Evolutionary conservation across 2,113 vertebrate genomes (phyloP).

Genomic region (Acanthisitta chloris): DNA sequence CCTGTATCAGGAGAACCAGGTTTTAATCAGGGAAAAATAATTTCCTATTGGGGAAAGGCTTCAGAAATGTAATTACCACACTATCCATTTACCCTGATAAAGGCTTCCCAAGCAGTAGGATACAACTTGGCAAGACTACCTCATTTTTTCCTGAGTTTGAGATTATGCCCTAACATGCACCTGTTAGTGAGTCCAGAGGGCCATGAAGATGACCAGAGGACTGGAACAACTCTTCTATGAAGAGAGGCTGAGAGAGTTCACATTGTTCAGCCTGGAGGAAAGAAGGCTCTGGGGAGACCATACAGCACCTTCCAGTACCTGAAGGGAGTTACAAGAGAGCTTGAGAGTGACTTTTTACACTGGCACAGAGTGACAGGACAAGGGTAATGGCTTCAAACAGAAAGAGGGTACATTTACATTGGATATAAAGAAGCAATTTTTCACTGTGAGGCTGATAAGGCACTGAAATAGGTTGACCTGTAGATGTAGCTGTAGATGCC

Average conservation of each 20-base stretch:
- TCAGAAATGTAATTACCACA: conserved; percentile 43
- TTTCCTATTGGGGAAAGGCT: conserved; percentile 23
- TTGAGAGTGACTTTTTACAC: not conserved
- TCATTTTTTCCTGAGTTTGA: not conserved
- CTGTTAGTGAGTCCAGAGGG: not conserved
- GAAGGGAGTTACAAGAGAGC: not conserved
- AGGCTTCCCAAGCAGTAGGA: not conserved
- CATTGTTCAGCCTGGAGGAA: not conserved
- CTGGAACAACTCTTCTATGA: not conserved
- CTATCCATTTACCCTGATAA: conserved; percentile 24
- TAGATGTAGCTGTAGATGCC: accelerated
- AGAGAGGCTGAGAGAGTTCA: not conserved
- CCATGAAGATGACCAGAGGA: not conserved
- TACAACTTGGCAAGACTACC: not conserved
- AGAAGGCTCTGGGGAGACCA: not conserved
- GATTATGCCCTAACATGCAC: not conserved
- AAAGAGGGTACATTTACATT: not conserved
- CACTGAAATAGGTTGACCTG: not conserved
- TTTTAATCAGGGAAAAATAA: conserved; percentile 45
- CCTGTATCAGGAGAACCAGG: not conserved
- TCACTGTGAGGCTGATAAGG: not conserved
- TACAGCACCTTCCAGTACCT: not conserved
- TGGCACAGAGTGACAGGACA: not conserved
- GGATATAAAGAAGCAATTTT: not conserved
- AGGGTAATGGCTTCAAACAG: not conserved